Base-by-base conservation (phyloP, 2,113 vertebrate genomes). In the Sigmodon hispidus region DNA sequence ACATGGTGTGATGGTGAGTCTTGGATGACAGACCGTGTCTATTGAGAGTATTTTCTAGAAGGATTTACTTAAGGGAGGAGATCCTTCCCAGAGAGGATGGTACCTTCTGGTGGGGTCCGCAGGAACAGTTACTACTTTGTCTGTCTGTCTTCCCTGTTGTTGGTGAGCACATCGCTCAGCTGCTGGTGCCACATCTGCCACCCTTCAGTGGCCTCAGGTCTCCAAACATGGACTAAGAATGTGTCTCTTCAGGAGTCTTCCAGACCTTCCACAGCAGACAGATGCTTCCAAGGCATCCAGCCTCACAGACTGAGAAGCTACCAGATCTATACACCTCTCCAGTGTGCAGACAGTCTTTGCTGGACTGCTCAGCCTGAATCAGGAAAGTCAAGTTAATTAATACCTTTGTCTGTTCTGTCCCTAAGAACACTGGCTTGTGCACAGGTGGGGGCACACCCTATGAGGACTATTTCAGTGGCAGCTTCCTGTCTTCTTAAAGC, bases 371-470 rank as follows among this genome's bases (percentile, higher is more conserved):
- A 31, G 16, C 43, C 81, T 45, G 59, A 65, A 61, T 61, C 81
- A 65, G 26, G 2, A 63, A 34, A 43, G 16, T 61, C 59, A 85
- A 48, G 40, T 40, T 34, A 85, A 48, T 85, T 29, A 48, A 31
- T 45, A 16, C 9, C 26, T 3, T 85, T 85, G 10, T 85, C 16
- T 12, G 9, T 36, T 48, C 40, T 34, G 15, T 48, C 63, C 24
- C 81, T 36, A 43, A 48, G 43, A 67, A 7, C 21, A 7, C 61
- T 65, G 61, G 43, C 10, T 43, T 48, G 17, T 1, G 19, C 48
- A 24, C 15, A 40, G 0, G 5, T 0, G 0, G 1, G 43, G 19
- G 45, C 8, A 63, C 43, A n/a, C 2, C 6, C 72, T 59, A 24
- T 16, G 7, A 45, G 55, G n/a, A 36, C 22, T 45, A 61, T 29